Base-by-base conservation (phyloP, 2,113 vertebrate species). In the Stictonetta naevosa region DNA sequence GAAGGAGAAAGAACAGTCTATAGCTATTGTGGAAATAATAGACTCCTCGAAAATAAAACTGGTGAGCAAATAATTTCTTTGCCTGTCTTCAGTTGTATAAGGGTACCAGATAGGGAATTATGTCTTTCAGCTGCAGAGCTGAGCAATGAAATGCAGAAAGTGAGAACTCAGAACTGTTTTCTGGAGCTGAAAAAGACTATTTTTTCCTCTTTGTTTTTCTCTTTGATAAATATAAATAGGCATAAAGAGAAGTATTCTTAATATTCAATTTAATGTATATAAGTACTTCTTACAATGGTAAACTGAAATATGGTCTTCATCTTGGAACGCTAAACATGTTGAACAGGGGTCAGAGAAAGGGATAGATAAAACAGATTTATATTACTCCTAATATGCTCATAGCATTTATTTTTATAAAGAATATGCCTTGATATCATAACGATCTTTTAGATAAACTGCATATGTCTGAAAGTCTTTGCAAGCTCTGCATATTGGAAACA, bases 11-110 rank as follows among this genome's bases (percentile, higher is more conserved):
- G 90, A 96, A 33, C 97, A 97, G 90, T 90, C 26, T 6, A 86
- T 98, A 95, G 78, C 96, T 93, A 90, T 98, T 95, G 89, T 95
- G 95, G 94, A 98, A 95, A 96, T 97, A 95, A 93, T 97, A 98
- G 95, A 97, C 29, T 87, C 97, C 93, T 96, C 97, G 88, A 96
- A 98, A 80, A 97, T 98, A 88, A 98, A 97, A 97, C 96, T 97
- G 97, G 98, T 98, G 97, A 98, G 97, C 96, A 96, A 96, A 74
- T 90, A 50, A 53, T 94, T 98, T 96, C 78, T 95, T 92, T 97
- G 84, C 82, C 52, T 96, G 97, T 87, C 84, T 96, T 92, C 75
- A 79, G 6, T 64, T 22, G 17, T 88, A 52, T 95, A 56, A 85
- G 84, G 69, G 13, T 94, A 53, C 55, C 71, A 72, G 34, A 34